A percentile compares a stretch with the other conserved stretches of the same genome.
These are phyloP conservation scores for Zenarchopterus dispar DNA, from an alignment of 2,797 vertebrate species.

Conservation along the genomic window DNA sequence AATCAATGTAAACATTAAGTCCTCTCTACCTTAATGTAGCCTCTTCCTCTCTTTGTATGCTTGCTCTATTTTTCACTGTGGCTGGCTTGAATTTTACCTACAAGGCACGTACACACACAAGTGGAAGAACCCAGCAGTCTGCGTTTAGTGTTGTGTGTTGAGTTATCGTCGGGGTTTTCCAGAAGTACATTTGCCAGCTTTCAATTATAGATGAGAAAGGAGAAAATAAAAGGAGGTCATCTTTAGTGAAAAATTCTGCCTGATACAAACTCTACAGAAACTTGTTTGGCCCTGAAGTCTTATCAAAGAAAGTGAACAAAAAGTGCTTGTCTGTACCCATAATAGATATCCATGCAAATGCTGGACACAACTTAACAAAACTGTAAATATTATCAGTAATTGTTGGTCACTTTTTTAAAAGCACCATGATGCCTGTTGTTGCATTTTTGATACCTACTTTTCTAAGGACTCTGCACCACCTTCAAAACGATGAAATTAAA, in stretches of 20 bases:
- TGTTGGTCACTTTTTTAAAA: background rate
- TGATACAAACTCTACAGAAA: constrained; percentile 31
- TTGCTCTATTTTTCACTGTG: constrained; percentile 15
- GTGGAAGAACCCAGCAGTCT: constrained; percentile 20
- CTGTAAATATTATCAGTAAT: background rate
- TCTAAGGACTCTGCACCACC: background rate
- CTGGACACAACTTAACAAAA: background rate
- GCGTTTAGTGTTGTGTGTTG: constrained; percentile 33
- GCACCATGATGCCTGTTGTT: no score
- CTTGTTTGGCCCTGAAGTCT: constrained; percentile 43
- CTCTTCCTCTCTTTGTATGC: background rate
- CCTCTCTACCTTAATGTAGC: constrained; percentile 11
- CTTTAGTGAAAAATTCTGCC: constrained; percentile 37
- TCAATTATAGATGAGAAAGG: constrained; percentile 66
- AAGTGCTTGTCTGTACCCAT: constrained; percentile 13
- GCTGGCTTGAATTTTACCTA: constrained; percentile 21
- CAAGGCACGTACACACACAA: constrained; percentile 22
- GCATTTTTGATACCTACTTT: no score
- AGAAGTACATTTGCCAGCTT: constrained; percentile 48
- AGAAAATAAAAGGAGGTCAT: constrained; percentile 25
- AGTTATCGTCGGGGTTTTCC: constrained; percentile 46
- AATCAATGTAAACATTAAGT: background rate
- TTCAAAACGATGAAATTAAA: background rate
- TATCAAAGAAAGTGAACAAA: constrained; percentile 25
- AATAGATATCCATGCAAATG: constrained; percentile 6